phyloP scores from a whole-genome alignment of 2,797 vertebrate genomes.

The Macrochelys suwanniensis region DNA sequence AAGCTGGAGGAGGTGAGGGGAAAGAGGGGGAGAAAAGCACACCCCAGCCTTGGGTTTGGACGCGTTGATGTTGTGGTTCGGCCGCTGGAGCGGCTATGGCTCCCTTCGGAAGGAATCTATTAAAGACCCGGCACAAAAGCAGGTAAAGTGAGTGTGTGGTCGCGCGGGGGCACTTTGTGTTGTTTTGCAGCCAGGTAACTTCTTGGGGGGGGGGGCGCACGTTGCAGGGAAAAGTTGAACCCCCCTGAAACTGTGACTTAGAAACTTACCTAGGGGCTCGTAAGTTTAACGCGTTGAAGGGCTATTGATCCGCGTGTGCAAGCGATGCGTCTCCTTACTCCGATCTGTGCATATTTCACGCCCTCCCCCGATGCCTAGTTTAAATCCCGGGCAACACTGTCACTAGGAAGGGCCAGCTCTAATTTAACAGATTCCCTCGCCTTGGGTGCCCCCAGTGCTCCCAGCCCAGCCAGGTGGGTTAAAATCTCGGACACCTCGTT shows the following conservation, averaged over 20 bases:
- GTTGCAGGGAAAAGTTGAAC: neutral
- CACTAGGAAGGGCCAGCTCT: neutral
- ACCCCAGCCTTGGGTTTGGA: slow-evolving; percentile 44
- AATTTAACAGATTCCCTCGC: neutral
- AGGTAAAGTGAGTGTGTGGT: slow-evolving; percentile 83
- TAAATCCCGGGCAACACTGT: neutral
- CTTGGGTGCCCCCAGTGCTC: neutral
- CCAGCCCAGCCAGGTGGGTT: accelerated
- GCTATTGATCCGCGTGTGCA: neutral
- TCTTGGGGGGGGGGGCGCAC: neutral
- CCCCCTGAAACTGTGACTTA: neutral
- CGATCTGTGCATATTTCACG: accelerated
- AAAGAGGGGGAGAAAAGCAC: slow-evolving; percentile 59
- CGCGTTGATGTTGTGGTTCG: slow-evolving; percentile 46
- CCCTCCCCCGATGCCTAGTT: neutral
- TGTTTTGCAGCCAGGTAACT: accelerated
- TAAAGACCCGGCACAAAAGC: slow-evolving; percentile 93
- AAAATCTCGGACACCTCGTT: neutral
- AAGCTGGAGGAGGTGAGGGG: slow-evolving; percentile 64
- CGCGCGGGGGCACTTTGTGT: neutral
- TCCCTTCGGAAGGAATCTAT: slow-evolving; percentile 93
- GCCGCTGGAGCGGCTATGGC: slow-evolving; percentile 85
- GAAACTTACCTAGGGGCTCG: neutral
- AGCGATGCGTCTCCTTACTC: no score
- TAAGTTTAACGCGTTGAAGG: neutral